Conservation (phyloP, 2,797 vertebrate genomes). For the Enoplosus armatus region DNA sequence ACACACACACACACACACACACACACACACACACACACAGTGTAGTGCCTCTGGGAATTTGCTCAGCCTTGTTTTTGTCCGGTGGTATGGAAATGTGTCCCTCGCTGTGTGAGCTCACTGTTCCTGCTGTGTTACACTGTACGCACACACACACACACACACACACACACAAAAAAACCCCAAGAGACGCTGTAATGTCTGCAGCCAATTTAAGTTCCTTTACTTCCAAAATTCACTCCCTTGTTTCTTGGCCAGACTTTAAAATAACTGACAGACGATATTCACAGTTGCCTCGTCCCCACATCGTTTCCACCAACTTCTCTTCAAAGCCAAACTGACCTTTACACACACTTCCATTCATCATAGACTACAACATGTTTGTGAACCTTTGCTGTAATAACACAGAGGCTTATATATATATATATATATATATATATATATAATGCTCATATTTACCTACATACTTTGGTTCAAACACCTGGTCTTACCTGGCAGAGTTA, state of each 20-base stretch:
- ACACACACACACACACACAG: constrained; percentile 1
- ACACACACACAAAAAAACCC: constrained; percentile 10
- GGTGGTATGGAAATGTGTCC: constrained; percentile 4
- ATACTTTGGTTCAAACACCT: no score
- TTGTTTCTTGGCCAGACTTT: background rate
- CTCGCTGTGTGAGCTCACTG: no score
- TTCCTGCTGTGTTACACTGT: no score
- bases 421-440: no score
- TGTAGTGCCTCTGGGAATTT: constrained; percentile 4
- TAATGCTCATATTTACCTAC: no score
- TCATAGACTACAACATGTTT: background rate
- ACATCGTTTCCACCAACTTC: background rate
- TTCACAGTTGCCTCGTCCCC: background rate
- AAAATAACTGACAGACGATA: background rate
- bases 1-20: background rate
- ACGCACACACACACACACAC: constrained; percentile 5
- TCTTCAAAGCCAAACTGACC: background rate
- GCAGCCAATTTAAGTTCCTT: background rate
- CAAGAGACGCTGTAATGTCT: background rate
- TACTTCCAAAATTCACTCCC: background rate
- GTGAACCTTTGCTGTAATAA: no score
- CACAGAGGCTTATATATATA: background rate
- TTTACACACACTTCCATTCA: background rate
- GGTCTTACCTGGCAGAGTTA: no score
- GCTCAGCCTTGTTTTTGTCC: constrained; percentile 12